These are phyloP conservation scores for Doris montereyensis DNA, from an alignment of 2,888 invertebrate genomes.

Conservation along the genomic window DNA sequence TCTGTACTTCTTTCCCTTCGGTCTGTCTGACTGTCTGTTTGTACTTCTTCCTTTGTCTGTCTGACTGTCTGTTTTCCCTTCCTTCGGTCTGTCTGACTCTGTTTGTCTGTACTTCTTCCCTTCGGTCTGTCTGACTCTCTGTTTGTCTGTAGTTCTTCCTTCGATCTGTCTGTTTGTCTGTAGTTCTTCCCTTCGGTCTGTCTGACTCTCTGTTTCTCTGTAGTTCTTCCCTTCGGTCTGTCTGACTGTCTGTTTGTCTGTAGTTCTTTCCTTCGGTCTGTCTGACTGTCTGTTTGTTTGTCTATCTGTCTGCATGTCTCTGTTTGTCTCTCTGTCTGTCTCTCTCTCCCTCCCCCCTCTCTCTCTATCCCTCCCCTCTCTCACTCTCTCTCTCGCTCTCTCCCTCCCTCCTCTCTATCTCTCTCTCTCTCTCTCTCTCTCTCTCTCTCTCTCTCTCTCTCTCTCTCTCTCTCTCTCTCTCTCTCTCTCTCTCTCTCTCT, in stretches of 20 bases:
- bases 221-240: too few species aligned
- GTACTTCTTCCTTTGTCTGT: conserved; percentile 7
- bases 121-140: too few species aligned
- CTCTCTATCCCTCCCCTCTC: too few species aligned
- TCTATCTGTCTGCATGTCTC: too few species aligned
- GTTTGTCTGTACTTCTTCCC: conserved; percentile 32
- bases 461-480: not conserved
- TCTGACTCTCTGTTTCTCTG: not conserved
- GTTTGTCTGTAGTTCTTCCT: not conserved
- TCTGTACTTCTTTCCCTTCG: not conserved
- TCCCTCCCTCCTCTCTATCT: too few species aligned
- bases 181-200: not conserved
- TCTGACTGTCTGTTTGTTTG: too few species aligned
- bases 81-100: not conserved
- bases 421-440: too few species aligned
- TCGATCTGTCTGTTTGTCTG: not conserved
- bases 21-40: conserved; percentile 7
- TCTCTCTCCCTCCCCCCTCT: too few species aligned
- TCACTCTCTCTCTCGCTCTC: too few species aligned
- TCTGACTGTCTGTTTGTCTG: not conserved
- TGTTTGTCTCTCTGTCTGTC: too few species aligned
- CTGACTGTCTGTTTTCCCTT: not conserved
- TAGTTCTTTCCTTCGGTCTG: too few species aligned
- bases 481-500: not conserved
- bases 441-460: not conserved